Base-by-base conservation (phyloP, 1,140 invertebrate species). In the Yoshiicerus persimilis region DNA sequence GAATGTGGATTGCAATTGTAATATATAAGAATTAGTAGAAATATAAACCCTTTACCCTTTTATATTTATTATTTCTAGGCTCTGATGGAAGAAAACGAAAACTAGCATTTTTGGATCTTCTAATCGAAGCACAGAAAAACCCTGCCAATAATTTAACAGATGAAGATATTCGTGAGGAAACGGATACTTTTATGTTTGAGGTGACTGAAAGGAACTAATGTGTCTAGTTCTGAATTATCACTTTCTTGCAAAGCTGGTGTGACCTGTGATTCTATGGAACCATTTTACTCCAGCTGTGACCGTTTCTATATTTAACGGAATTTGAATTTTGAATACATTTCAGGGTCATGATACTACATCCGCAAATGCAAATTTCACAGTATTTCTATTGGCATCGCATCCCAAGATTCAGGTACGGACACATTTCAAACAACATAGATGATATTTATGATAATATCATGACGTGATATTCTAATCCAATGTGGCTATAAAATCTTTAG, bases 311-410 rank as follows among this genome's bases (percentile, higher is more conserved):
- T n/a, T n/a, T n/a, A n/a, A n/a, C n/a, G n/a, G n/a, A n/a, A n/a
- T n/a, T n/a, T n/a, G n/a, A n/a, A n/a, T n/a, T n/a, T n/a, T n/a
- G n/a, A n/a, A n/a, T n/a, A n/a, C n/a, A n/a, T 34, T 13, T 41
- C 16, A 91, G 93, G 94, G 93, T 0, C 96, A 97, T 91, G 96
- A 97, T 90, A 97, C 96, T 27, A 95, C 95, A 5, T 94, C 94
- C 23, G 93, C 94, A 56, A 94, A 92, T 13, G 92, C 95, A 16
- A 93, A 92, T 66, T 96, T 94, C 92, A 92, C 93, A 0, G 91
- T 96, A 11, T 93, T 94, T 91, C 91, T 95, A 20, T 89, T 96
- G 0, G 95, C 95, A 6, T 92, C 93, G 90, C 92, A 96, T 91
- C 93, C 93, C 5, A 93, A 94, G 80, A 92, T 94, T 34, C 96